Base-by-base conservation (phyloP, 2,888 invertebrate genomes). In the Cephus runcator region DNA sequence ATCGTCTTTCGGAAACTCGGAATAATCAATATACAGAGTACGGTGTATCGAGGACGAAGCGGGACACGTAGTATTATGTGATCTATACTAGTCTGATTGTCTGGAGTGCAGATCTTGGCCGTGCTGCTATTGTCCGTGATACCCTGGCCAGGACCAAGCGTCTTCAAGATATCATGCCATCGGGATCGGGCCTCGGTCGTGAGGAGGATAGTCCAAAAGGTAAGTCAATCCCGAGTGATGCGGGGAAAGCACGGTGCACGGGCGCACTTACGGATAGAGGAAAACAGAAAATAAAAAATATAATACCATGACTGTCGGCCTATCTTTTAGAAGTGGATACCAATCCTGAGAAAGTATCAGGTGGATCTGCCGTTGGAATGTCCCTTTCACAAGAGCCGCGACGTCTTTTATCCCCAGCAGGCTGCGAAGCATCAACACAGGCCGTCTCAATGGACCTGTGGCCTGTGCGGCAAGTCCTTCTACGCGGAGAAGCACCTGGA, bases 391-490 rank as follows among this genome's bases (percentile, higher is more conserved):
- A 96, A 96, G 69, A 94, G 95, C 85, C 94, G 97, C 85, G 98
- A 98, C 92, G 96, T 97, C 83, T 97, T 97, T 92, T 95, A 96
- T 83, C 97, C 97, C 33, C 96, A 97, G 90, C 96, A 97, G 92
- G 94, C 95, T 79, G 96, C 97, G 87, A 97, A 97, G 92, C 94
- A 95, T 87, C 96, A 96, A 90, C 96, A 97, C 92, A 94, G 97
- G 81, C 95, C 96, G 31, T 96, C 96, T 68, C 97, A 97, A 92
- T 97, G 97, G 97, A 97, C 96, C 12, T 98, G 98, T 90, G 96
- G 96, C 80, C 94, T 97, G 84, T 98, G 98, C 93, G 97, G 97
- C 85, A 97, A 97, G 92, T 97, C 97, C 83, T 97, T 97, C 92
- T 97, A 96, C 92, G 96, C 97, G 91, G 97, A 97, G 92, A 95